A percentile compares a stretch with the other conserved stretches of the same genome.
These are phyloP conservation scores for Paramisgurnus dabryanus DNA, from an alignment of 2,113 vertebrate genomes.

Conservation along the genomic window DNA sequence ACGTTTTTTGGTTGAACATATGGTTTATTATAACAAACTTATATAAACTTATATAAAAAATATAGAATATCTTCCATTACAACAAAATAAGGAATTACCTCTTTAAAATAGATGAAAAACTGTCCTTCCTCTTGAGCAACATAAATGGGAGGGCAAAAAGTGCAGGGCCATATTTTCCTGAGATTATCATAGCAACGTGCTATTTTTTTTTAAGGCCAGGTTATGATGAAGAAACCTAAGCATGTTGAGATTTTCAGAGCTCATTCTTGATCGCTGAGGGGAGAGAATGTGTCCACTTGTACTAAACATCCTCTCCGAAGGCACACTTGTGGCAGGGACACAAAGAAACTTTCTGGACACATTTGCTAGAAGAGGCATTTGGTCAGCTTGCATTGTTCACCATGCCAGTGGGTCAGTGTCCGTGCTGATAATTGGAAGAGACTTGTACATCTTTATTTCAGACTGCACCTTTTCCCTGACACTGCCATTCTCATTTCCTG, in stretches of 20 bases:
- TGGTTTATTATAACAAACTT: no score
- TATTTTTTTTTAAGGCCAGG: neutral
- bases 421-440: constrained; percentile 1
- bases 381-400: no score
- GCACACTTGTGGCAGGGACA: neutral
- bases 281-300: neutral
- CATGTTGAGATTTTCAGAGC: neutral
- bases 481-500: neutral
- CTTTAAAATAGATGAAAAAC: neutral
- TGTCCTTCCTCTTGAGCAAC: neutral
- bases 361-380: neutral
- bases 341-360: neutral
- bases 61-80: no score
- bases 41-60: no score
- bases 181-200: neutral
- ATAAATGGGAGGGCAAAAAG: neutral
- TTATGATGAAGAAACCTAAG: no score
- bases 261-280: neutral
- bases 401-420: no score
- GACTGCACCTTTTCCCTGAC: constrained; percentile 1
- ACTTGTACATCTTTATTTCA: constrained; percentile 32
- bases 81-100: no score
- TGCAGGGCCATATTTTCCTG: neutral
- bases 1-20: no score
- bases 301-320: neutral